A percentile compares a stretch with the other conserved stretches of the same genome.
Conservation (phyloP, 30 jellyfish, hydroid and myxozoan genomes). For the Haliclystus octoradiatus region DNA sequence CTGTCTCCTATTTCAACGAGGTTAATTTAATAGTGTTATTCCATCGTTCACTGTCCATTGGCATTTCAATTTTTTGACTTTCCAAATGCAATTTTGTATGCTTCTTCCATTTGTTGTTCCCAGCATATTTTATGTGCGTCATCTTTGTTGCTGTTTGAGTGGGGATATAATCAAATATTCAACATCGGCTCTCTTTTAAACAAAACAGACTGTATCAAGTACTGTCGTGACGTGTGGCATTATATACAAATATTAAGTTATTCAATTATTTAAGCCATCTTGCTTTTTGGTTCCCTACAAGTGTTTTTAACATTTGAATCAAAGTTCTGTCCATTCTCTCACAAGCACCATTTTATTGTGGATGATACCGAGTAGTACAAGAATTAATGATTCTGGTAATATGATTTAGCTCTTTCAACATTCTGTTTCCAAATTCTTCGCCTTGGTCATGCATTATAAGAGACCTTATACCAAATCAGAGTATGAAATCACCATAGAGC, state of each 20-base stretch:
- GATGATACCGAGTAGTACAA: slow-evolving; percentile 53
- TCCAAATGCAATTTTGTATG: slow-evolving; percentile 15
- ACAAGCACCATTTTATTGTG: slow-evolving; percentile 29
- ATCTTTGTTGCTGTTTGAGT: too few species aligned
- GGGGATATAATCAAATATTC: slow-evolving; percentile 13
- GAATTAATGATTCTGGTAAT: slow-evolving; percentile 14
- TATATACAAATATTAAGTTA: slow-evolving; percentile 25
- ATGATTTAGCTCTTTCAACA: slow-evolving; percentile 9
- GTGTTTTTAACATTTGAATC: slow-evolving; percentile 16
- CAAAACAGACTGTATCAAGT: slow-evolving; percentile 27
- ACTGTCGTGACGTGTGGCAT: slow-evolving; percentile 17
- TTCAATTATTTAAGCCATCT: slow-evolving; percentile 35
- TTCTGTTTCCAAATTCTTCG: slow-evolving; percentile 26
- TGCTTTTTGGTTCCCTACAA: slow-evolving; percentile 11
- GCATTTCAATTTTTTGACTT: too few species aligned
- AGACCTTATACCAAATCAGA: slow-evolving; percentile 13
- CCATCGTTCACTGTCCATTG: too few species aligned
- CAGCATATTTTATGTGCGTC: too few species aligned
- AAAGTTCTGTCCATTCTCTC: slow-evolving; percentile 27
- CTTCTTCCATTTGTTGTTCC: slow-evolving; percentile 29
- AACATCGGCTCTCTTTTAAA: slow-evolving; percentile 19
- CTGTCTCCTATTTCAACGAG: too few species aligned
- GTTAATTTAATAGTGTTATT: too few species aligned
- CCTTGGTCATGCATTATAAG: slow-evolving; percentile 30
- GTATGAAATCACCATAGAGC: slow-evolving; percentile 39